These are phyloP conservation scores for Regulus satrapa DNA, from an alignment of 2,113 vertebrate species.

Conservation along the genomic window DNA sequence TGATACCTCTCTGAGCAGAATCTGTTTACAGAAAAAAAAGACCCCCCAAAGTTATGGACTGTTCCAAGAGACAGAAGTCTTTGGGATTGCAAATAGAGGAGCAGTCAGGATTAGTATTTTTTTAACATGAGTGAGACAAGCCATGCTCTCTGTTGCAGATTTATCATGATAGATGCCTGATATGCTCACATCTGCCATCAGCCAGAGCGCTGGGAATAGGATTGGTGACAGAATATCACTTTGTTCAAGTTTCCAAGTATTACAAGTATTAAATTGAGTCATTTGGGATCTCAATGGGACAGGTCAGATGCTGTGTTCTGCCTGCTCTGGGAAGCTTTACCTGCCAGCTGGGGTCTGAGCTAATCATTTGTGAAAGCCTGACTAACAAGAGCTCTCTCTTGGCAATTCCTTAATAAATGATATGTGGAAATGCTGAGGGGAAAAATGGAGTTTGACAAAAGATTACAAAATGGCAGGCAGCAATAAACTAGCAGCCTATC, in stretches of 20 bases:
- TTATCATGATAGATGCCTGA: slow-evolving; percentile 15
- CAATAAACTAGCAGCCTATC: neutral
- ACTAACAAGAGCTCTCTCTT: slow-evolving; percentile 9
- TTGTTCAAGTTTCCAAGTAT: slow-evolving; percentile 29
- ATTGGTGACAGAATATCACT: slow-evolving; percentile 7
- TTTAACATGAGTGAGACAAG: neutral
- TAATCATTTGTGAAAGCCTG: slow-evolving; percentile 54
- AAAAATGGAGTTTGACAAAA: slow-evolving; percentile 52
- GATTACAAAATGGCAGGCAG: slow-evolving; percentile 37
- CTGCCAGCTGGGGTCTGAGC: slow-evolving; percentile 41
- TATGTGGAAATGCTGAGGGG: slow-evolving; percentile 4
- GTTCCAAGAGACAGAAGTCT: neutral
- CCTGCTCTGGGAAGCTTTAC: slow-evolving; percentile 14
- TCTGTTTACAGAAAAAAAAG: neutral
- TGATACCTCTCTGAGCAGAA: neutral
- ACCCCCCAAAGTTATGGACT: neutral
- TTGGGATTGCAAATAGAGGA: neutral
- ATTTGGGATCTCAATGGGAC: slow-evolving; percentile 18
- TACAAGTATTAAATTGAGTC: slow-evolving; percentile 22
- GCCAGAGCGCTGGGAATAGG: neutral
- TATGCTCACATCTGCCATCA: slow-evolving; percentile 16
- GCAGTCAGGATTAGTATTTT: neutral
- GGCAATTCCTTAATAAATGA: slow-evolving; percentile 38
- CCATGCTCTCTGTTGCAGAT: neutral
- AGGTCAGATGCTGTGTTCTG: slow-evolving; percentile 11